Evolutionary conservation across 1,140 invertebrate genomes (phyloP).

Genomic region (Periplaneta americana): DNA sequence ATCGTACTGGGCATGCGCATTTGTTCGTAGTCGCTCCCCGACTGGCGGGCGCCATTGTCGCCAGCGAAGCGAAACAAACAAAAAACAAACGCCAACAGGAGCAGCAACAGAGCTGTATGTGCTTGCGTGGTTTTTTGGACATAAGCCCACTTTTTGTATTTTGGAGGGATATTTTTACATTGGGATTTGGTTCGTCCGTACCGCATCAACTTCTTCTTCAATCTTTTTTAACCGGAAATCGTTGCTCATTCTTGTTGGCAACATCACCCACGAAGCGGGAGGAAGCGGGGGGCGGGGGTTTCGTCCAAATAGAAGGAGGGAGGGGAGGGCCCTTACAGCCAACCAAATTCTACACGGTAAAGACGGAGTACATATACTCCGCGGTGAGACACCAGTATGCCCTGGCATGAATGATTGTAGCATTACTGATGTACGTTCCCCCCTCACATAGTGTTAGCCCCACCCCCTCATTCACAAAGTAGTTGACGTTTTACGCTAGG

Average conservation of each 20-base stretch:
- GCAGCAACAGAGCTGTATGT: neutral
- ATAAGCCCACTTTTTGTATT: conserved; percentile 10
- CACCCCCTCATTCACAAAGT: neutral
- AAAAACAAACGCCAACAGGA: neutral
- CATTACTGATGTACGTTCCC: neutral
- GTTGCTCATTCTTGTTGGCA: neutral
- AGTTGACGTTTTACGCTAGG: neutral
- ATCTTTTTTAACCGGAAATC: neutral
- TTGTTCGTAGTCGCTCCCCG: neutral
- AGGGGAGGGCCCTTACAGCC: neutral
- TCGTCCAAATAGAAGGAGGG: neutral
- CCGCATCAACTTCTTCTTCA: neutral
- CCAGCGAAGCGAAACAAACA: conserved; percentile 7
- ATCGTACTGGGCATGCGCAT: neutral
- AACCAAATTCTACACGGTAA: neutral
- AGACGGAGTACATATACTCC: neutral
- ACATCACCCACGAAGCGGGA: neutral
- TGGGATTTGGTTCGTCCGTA: neutral
- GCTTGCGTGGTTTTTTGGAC: neutral
- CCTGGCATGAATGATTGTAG: neutral
- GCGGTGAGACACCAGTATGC: neutral
- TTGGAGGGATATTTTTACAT: neutral
- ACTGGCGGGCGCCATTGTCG: conserved; percentile 10
- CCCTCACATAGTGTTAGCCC: no score
- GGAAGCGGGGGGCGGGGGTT: neutral